Percentiles rank a stretch among this genome's conserved stretches.
Conservation (phyloP, 2,113 vertebrate genomes). For the Suricata suricatta region DNA sequence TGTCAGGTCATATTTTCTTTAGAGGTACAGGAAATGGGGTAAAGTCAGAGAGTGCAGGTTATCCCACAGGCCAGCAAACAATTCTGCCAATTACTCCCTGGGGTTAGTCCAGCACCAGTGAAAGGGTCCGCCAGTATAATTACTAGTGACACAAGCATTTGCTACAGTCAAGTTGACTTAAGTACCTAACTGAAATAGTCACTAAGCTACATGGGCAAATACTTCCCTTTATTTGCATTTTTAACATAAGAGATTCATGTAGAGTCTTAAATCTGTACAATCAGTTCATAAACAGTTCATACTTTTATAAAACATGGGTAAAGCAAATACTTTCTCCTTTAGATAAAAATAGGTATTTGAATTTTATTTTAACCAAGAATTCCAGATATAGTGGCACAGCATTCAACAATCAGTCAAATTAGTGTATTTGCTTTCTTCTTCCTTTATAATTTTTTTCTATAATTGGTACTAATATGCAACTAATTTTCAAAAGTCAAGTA, state of each 20-base stretch:
- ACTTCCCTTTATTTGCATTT: not conserved
- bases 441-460: not conserved
- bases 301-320: not conserved
- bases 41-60: constrained; percentile 61
- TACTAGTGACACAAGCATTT: constrained; percentile 56
- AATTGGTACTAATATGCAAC: not conserved
- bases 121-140: constrained; percentile 17
- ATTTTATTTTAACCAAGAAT: constrained; percentile 34
- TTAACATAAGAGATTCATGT: not conserved
- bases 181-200: constrained; percentile 19
- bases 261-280: not conserved
- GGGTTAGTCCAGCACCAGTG: constrained; percentile 44
- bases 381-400: not conserved
- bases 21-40: constrained; percentile 51
- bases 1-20: constrained; percentile 65
- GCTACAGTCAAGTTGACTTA: constrained; percentile 20
- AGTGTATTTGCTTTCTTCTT: not conserved
- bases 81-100: constrained; percentile 58
- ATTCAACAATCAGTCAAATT: not conserved
- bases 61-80: constrained; percentile 57
- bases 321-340: not conserved
- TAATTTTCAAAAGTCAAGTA: constrained; percentile 28
- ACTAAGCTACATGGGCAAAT: not conserved
- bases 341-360: not conserved
- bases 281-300: not conserved